Base-by-base conservation (phyloP, 2,797 vertebrate genomes). In the Salarias fasciatus region DNA sequence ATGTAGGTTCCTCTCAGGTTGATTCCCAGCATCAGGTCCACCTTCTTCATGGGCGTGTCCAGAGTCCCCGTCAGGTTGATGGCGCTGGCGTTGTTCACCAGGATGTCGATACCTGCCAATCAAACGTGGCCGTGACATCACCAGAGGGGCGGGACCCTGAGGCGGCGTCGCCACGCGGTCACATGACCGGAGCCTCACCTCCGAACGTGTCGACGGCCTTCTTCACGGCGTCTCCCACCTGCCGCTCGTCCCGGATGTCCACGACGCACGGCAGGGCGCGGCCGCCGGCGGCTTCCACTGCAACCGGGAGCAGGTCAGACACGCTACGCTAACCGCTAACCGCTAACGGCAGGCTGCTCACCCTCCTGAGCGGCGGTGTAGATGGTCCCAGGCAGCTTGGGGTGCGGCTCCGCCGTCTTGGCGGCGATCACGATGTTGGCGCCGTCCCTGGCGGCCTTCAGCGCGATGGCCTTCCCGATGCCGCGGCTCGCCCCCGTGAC, bases 51-150 rank as follows among this genome's bases (percentile, higher is more conserved):
- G 7, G 95, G 77, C 0, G 97, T 99, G 49, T 95, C 94, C 85
- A 98, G 59, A 0, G 96, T 99, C 63, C 94, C 96, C 0, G 95
- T 98, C 87, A 99, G 90, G 66, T 85, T 96, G 80, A 99, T 98
- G 72, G 97, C 97, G 50, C 96, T 98, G 47, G 97, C 97, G 42
- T 99, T 98, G 89, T 99, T 99, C 81, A 99, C 95, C 91, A 99
- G 88, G 80, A 99, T 94, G 92, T 99, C 97, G 67, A 99, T 99
- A 37, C 97, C 97, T 99, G 88, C 63, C 80, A 58, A 82, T 57
- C 56, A 71, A 3, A 76, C 0, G 50, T 15, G 13, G 18, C 30
- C 5, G 18, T 57, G 51, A 78, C 42, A 63, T 72, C 69, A 64
- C 30, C 6, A 41, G 3, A 11, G 8, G 36, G 36, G 4, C 11